Evolutionary conservation across 2,113 vertebrate genomes (phyloP).

Genomic region (Chamaea fasciata): DNA sequence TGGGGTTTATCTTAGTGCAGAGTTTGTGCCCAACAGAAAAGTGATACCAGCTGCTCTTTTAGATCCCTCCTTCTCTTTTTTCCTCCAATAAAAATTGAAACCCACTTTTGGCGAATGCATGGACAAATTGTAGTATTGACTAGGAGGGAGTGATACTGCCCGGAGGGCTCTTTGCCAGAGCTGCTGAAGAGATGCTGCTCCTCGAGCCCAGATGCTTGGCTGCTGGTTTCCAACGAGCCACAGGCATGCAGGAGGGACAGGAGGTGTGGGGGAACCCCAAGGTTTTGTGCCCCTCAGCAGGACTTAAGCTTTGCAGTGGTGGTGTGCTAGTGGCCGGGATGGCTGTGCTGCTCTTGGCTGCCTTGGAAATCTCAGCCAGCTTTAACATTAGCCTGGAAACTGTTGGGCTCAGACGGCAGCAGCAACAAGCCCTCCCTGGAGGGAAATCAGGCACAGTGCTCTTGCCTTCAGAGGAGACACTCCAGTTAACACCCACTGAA

Average conservation of each 20-base stretch:
- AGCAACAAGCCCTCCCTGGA: rapidly evolving
- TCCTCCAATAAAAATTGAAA: background rate
- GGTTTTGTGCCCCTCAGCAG: background rate
- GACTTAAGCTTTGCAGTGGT: background rate
- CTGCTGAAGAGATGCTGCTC: background rate
- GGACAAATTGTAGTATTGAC: background rate
- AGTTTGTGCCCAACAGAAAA: constrained; percentile 9
- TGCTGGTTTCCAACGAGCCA: background rate
- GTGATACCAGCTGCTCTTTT: background rate
- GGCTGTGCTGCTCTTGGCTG: background rate
- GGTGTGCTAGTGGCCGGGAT: background rate
- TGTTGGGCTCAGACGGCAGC: background rate
- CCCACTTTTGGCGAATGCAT: background rate
- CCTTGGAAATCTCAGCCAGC: background rate
- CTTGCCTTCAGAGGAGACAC: background rate
- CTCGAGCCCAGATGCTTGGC: rapidly evolving
- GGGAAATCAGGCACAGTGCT: rapidly evolving
- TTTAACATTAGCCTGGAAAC: background rate
- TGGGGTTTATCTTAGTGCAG: constrained; percentile 6
- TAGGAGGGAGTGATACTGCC: background rate
- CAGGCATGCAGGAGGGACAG: background rate
- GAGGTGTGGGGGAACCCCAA: rapidly evolving
- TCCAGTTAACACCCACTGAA: background rate
- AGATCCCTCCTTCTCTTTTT: background rate
- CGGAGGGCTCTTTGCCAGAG: background rate